These are phyloP conservation scores for Aegotheles bennettii DNA, from an alignment of 2,113 vertebrate genomes.

Conservation along the genomic window DNA sequence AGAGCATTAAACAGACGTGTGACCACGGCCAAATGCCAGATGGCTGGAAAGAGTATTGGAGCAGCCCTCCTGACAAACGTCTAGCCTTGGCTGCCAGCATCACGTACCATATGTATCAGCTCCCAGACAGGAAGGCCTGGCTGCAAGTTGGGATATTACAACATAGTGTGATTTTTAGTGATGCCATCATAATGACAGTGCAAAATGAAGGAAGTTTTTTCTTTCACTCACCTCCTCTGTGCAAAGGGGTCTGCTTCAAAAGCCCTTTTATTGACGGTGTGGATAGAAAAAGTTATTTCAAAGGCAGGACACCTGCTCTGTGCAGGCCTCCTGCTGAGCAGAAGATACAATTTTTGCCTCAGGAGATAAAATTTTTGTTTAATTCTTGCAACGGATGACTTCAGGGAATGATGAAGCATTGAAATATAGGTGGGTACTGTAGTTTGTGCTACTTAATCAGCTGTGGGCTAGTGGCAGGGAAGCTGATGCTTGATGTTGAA, in stretches of 20 bases:
- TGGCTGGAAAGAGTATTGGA: neutral
- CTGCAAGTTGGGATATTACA: neutral
- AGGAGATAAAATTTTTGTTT: neutral
- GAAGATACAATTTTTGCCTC: neutral
- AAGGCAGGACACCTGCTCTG: neutral
- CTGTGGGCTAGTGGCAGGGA: neutral
- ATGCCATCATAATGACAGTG: neutral
- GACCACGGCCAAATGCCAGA: constrained; percentile 10
- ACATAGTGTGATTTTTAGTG: neutral
- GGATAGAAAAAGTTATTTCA: neutral
- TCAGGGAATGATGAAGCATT: neutral
- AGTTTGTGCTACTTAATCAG: neutral
- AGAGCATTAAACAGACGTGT: neutral
- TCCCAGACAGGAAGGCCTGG: neutral
- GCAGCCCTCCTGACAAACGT: neutral
- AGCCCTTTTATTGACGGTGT: neutral
- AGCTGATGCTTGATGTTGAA: neutral
- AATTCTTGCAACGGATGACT: neutral
- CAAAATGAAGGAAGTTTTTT: neutral
- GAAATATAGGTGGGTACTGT: neutral
- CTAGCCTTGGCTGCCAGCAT: neutral
- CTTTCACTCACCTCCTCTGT: neutral
- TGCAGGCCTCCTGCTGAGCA: neutral
- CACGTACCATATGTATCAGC: neutral
- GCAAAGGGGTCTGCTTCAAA: neutral